Evolutionary conservation across 2,797 vertebrate species (phyloP).

Genomic region (Brotogeris chrysoptera): DNA sequence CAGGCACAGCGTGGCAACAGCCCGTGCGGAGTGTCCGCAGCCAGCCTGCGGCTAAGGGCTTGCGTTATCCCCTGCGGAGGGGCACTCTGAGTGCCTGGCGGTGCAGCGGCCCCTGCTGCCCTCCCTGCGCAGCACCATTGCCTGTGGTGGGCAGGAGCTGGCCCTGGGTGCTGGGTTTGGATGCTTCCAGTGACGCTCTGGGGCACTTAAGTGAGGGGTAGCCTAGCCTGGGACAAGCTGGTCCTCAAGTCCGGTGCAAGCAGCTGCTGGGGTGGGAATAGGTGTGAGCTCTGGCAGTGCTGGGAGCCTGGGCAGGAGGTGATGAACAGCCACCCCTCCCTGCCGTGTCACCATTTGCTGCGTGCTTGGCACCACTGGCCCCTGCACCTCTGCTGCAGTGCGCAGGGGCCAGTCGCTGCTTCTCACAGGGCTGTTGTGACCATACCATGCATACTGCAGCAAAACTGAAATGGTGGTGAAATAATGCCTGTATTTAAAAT

Average conservation of each 20-base stretch:
- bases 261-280: not conserved
- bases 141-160: not conserved
- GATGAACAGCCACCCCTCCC: not conserved
- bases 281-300: not conserved
- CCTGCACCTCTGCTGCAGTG: not conserved
- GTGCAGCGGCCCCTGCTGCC: not conserved
- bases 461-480: not conserved
- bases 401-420: fast-evolving
- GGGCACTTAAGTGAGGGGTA: not conserved
- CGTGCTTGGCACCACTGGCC: not conserved
- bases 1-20: not conserved
- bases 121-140: not conserved
- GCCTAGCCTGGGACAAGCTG: too few species aligned
- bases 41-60: not conserved
- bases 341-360: not conserved
- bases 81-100: fast-evolving
- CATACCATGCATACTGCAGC: fast-evolving
- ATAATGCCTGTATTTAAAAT: not conserved
- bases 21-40: fast-evolving
- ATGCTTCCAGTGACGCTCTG: not conserved
- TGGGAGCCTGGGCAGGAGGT: not conserved
- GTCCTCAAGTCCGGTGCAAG: fast-evolving
- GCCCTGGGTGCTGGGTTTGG: fast-evolving
- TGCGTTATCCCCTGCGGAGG: fast-evolving
- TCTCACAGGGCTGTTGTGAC: fast-evolving